These are phyloP conservation scores for Delphinus delphis DNA, from an alignment of 2,113 vertebrate genomes.

Conservation along the genomic window DNA sequence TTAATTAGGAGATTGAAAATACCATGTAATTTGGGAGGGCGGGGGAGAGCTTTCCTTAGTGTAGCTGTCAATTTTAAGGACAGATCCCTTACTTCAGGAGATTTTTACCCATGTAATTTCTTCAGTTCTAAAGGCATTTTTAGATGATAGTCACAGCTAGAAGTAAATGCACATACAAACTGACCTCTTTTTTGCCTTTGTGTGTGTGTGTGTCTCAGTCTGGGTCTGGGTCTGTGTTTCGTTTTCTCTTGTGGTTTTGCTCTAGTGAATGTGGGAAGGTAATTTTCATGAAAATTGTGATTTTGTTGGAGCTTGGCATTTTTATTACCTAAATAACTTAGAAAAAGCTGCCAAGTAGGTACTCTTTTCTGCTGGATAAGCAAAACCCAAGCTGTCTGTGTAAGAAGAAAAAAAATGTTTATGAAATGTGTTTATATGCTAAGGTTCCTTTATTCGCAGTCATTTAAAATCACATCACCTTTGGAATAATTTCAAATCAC, in stretches of 20 bases:
- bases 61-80: not conserved
- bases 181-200: not conserved
- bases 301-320: not conserved
- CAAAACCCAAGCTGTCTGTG: not conserved
- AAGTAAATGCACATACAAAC: not conserved
- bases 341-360: not conserved
- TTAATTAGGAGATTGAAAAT: conserved; percentile 7
- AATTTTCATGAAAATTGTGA: conserved; percentile 32
- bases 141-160: not conserved
- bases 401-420: conserved; percentile 34
- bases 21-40: not conserved
- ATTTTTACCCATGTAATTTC: not conserved
- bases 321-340: conserved; percentile 45
- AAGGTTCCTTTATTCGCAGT: conserved; percentile 1
- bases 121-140: conserved; percentile 14
- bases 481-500: conserved; percentile 49
- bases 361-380: conserved; percentile 6
- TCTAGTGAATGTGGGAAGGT: not conserved
- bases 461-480: conserved; percentile 55
- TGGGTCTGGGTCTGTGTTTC: not conserved
- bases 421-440: conserved; percentile 7
- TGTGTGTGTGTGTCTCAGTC: not conserved
- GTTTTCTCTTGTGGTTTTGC: conserved; percentile 32
- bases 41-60: not conserved
- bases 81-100: not conserved